Evolutionary conservation across 1,140 invertebrate genomes (phyloP), one percentile per base, ranked within the genome.

Genomic region (Philopotamus ludificatus): DNA sequence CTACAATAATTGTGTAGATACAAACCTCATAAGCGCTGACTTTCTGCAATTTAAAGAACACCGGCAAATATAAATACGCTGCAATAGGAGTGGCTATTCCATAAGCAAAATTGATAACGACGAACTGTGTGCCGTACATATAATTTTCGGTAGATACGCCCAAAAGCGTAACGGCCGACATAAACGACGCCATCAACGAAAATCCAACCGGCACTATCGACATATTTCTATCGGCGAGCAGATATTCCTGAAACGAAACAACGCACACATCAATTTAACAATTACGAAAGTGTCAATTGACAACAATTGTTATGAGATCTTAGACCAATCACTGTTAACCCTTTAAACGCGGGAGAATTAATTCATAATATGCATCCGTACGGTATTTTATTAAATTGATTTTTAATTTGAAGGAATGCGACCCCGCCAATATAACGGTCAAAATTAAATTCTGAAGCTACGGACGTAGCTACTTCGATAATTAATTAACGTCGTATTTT

Each of bases 101-200:
- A 72, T 94, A 94, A 0, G 90, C 82, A 23, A 94, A 59, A 73
- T 94, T 94, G 21, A 94, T 94, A 12, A 90, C 77, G 3, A 92
- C 83, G 79, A 94, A 95, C 73, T 91, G 88, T 54, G 90, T 89
- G 23, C 93, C 92, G 75, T 84, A 90, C 63, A 82, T 86, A 74
- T 95, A 95, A 76, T 89, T 94, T 76, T 95, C 93, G 51, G 89
- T 85, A 0, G 91, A 90, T 0, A 94, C 88, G 9, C 95, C 95
- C 18, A 97, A 79, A n/a, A 97, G 77, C 0, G 94, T 94, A 16
- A 97, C 88, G 9, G 94, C 93, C 0, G 94, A 97, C 91, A 97
- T 95, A 73, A 97, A 97, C 41, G 92, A 95, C 7, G 94, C 92
- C 87, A 95, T 93, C 0, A 96, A 76, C 12, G 91, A 93, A 62